Percentiles rank a stretch among this genome's conserved stretches.
Evolutionary conservation across 2,797 vertebrate genomes (phyloP).

Genomic region (Rhadinocentrus ornatus): DNA sequence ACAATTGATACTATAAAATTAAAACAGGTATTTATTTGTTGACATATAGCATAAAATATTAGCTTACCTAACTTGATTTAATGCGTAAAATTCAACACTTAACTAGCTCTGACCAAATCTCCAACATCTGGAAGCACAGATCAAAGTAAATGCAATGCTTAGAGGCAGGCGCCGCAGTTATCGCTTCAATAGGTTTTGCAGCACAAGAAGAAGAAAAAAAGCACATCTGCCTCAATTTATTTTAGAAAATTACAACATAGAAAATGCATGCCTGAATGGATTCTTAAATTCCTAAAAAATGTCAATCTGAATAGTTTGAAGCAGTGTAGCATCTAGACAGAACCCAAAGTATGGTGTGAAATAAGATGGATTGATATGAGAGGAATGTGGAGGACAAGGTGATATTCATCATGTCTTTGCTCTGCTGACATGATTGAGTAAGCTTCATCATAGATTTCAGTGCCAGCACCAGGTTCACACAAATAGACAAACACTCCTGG

Average conservation of each 20-base stretch:
- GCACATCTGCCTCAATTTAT: conserved; percentile 24
- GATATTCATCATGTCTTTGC: conserved; percentile 24
- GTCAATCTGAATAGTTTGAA: conserved; percentile 5
- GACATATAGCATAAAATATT: neutral
- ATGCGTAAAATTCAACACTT: neutral
- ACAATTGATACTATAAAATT: neutral
- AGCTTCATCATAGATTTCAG: conserved; percentile 20
- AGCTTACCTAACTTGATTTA: conserved; percentile 19
- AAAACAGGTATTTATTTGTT: neutral
- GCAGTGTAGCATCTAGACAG: conserved; percentile 8
- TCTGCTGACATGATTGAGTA: conserved; percentile 38
- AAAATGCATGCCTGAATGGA: neutral
- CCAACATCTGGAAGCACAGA: conserved; percentile 22
- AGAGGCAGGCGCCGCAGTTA: conserved; percentile 23
- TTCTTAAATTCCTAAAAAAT: conserved; percentile 12
- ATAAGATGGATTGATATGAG: conserved; percentile 23
- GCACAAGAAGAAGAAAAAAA: conserved; percentile 5
- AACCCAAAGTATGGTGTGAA: conserved; percentile 12
- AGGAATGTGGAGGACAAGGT: conserved; percentile 11
- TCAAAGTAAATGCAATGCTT: conserved; percentile 31
- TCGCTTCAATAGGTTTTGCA: conserved; percentile 9
- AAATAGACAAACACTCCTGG: neutral
- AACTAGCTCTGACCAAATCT: conserved; percentile 17
- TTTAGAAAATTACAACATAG: conserved; percentile 13
- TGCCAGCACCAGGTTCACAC: conserved; percentile 24